These are phyloP conservation scores for Drosophila pegasa DNA, from an alignment of 2,888 invertebrate species.

Conservation along the genomic window DNA sequence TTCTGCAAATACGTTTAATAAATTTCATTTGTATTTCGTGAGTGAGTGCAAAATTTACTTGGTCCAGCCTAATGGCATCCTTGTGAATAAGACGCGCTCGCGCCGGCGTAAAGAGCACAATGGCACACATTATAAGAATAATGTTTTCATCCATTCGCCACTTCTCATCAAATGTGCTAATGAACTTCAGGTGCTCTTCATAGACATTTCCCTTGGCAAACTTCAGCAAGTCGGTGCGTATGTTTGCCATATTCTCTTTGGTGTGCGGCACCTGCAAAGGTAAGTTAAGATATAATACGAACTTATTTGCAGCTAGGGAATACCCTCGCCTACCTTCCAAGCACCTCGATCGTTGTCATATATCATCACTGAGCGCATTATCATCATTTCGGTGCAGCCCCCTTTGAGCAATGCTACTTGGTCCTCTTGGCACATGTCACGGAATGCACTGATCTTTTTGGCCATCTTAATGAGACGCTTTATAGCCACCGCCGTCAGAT, in stretches of 20 bases:
- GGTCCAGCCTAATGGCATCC: slow-evolving; percentile 93
- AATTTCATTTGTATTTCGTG: neutral
- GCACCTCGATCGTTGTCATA: slow-evolving; percentile 94
- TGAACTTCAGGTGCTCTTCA: slow-evolving; percentile 93
- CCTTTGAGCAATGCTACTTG: slow-evolving; percentile 91
- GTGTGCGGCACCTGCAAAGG: slow-evolving; percentile 90
- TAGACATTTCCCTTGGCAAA: slow-evolving; percentile 95
- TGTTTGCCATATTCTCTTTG: slow-evolving; percentile 90
- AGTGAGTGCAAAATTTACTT: slow-evolving; percentile 86
- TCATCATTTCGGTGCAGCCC: slow-evolving; percentile 98
- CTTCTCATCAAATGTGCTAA: slow-evolving; percentile 92
- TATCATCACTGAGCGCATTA: slow-evolving; percentile 95
- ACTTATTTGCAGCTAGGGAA: neutral
- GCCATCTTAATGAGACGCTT: slow-evolving; percentile 93
- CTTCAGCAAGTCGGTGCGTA: slow-evolving; percentile 95
- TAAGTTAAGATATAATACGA: neutral
- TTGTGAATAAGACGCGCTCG: slow-evolving; percentile 92
- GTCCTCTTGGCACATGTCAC: slow-evolving; percentile 97
- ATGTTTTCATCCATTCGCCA: slow-evolving; percentile 95
- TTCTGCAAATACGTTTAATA: slow-evolving; percentile 86
- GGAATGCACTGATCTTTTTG: slow-evolving; percentile 94
- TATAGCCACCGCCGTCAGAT: slow-evolving; percentile 96
- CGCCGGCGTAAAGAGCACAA: slow-evolving; percentile 94
- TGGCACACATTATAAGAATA: slow-evolving; percentile 95
- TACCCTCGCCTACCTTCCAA: slow-evolving; percentile 90